phyloP scores from a whole-genome alignment of 2,797 vertebrate species.

The Telmatherina bonti region DNA sequence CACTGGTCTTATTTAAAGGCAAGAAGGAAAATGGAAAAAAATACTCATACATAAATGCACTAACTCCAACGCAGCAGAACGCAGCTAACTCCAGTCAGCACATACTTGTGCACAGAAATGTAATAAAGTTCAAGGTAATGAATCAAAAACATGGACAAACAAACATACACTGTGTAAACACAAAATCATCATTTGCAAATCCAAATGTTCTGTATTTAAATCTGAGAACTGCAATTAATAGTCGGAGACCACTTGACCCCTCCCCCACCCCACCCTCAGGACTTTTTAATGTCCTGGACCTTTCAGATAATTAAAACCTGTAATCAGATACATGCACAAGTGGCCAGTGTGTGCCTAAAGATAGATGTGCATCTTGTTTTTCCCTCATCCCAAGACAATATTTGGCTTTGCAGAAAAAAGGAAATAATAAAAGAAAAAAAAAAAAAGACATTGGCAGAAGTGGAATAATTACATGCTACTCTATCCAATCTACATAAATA shows the following conservation, averaged over 20 bases:
- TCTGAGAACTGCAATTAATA: constrained; percentile 61
- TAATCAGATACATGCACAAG: constrained; percentile 62
- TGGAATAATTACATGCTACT: constrained; percentile 81
- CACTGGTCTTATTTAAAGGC: constrained; percentile 74
- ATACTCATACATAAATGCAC: background rate
- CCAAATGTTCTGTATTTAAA: constrained; percentile 44
- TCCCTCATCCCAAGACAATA: constrained; percentile 67
- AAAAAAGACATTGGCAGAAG: constrained; percentile 76
- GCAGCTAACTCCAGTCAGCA: constrained; percentile 15
- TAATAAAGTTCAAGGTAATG: constrained; percentile 22
- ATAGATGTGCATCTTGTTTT: constrained; percentile 73
- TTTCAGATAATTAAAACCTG: constrained; percentile 66
- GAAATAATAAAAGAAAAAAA: constrained; percentile 73
- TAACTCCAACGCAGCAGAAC: background rate
- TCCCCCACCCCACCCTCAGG: too few relatives aligned
- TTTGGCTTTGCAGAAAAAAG: constrained; percentile 62
- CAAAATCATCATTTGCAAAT: constrained; percentile 20
- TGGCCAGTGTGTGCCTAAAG: constrained; percentile 55
- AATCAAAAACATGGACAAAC: constrained; percentile 18
- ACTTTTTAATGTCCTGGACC: constrained; percentile 47
- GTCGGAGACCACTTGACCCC: too few relatives aligned
- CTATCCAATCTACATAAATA: constrained; percentile 87
- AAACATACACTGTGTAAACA: background rate
- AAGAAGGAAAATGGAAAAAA: constrained; percentile 64
- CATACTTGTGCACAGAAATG: constrained; percentile 30